phyloP scores from a whole-genome alignment of 2,888 invertebrate genomes.

The Caenorhabditis virilis region DNA sequence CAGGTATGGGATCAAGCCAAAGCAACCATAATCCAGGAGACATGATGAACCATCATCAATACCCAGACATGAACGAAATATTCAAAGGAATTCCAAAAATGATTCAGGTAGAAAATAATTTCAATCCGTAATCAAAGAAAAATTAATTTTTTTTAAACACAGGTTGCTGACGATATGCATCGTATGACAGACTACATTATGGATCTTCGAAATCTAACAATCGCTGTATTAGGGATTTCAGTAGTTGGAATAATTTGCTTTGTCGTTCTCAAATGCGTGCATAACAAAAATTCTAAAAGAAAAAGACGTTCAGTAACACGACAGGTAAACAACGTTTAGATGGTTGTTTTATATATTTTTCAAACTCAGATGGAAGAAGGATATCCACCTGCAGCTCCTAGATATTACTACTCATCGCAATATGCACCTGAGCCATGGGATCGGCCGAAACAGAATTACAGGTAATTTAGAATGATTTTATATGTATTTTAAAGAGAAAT shows the following conservation, averaged over 20 bases:
- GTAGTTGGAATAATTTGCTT: constrained; percentile 45
- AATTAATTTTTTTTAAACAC: constrained; percentile 4
- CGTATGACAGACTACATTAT: constrained; percentile 62
- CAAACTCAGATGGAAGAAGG: constrained; percentile 39
- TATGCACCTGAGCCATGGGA: constrained; percentile 58
- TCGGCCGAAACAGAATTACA: constrained; percentile 52
- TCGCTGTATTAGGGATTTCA: constrained; percentile 46
- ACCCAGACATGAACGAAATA: constrained; percentile 59
- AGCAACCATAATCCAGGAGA: constrained; percentile 37
- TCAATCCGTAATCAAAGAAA: not conserved
- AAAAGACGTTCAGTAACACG: constrained; percentile 34
- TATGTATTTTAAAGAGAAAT: not conserved
- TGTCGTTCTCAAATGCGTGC: constrained; percentile 44
- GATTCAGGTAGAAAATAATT: constrained; percentile 50
- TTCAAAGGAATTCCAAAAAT: constrained; percentile 65
- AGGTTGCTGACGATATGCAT: constrained; percentile 67
- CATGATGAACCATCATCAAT: constrained; percentile 51
- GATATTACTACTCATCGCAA: constrained; percentile 54
- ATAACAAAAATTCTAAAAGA: constrained; percentile 30
- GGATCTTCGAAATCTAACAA: constrained; percentile 60
- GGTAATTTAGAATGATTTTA: constrained; percentile 8
- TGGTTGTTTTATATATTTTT: not conserved
- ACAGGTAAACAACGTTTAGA: constrained; percentile 39
- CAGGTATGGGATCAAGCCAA: constrained; percentile 50
- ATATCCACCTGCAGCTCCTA: constrained; percentile 43